Base-by-base conservation (phyloP, 2,797 vertebrate species). In the Peromyscus nudipes region DNA sequence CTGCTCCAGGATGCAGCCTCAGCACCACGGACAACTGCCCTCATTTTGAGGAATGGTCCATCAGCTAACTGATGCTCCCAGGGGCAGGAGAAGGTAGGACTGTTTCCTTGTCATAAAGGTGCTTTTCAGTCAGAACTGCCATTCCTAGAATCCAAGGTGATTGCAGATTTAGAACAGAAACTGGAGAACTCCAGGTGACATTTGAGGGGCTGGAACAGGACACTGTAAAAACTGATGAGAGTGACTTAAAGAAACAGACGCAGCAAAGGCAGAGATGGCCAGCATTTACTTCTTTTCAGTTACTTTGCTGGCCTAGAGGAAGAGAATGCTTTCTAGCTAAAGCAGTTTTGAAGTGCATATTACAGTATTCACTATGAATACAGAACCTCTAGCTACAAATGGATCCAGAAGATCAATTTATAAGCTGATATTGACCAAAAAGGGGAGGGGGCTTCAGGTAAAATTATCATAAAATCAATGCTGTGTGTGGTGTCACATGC, bases 341-440 rank as follows among this genome's bases (percentile, higher is more conserved):
- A 29, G 27, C 3, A 57, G n/a, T 57, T 40, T 57, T 29, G 25
- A 55, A 73, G 69, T 21, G 5, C 1, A 0, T 1, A 40, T 57
- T 23, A 19, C 25, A 84, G 62, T 12, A 34, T n/a, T 85, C 65
- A 52, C 65, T 55, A 27, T 23, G 43, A 17, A 55, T 71, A 52
- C 0, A 49, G 71, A 60, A 83, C 52, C 29, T 43, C 62, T 81
- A 89, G 82, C 16, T 65, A 92, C 25, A 49, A 89, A 86, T n/a
- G 27, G 60, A 55, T 29, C 29, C 25, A 55, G 92, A 85, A 86
- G 67, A 94, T 71, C 82, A 91, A 86, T 60, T 88, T 86, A 92
- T 9, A 88, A 80, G 13, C 31, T 65, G 46, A 64, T 43, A 94
- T 82, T 57, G 67, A 92, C 65, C 16, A 60, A 52, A 91, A 91